phyloP scores from a whole-genome alignment of 2,113 vertebrate genomes.

The Nipponia nippon region DNA sequence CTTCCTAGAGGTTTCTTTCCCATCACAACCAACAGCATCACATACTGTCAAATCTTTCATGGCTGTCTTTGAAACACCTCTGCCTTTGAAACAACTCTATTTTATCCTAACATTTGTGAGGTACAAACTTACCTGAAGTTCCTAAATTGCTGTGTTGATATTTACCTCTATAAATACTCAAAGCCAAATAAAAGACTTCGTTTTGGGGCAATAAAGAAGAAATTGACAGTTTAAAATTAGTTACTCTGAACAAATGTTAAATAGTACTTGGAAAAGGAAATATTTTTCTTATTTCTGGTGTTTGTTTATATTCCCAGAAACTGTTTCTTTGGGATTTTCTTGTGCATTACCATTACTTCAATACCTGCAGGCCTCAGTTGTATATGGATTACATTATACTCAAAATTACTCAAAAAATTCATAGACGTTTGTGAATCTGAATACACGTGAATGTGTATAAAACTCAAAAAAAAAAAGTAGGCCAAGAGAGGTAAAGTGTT shows the following conservation, averaged over 20 bases:
- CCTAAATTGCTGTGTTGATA: not conserved
- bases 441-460: not conserved
- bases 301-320: not conserved
- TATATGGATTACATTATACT: not conserved
- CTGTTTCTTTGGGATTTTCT: not conserved
- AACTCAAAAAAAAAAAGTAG: not conserved
- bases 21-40: not conserved
- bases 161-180: not conserved
- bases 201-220: not conserved
- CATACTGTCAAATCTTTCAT: not conserved
- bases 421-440: not conserved
- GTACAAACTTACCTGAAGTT: not conserved
- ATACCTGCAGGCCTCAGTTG: not conserved
- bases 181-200: not conserved
- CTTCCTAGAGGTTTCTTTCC: not conserved
- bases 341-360: not conserved
- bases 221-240: not conserved
- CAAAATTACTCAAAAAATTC: not conserved
- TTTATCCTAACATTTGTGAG: not conserved
- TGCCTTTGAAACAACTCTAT: not conserved
- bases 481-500: not conserved
- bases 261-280: not conserved
- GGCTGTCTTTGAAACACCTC: not conserved
- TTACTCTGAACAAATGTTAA: not conserved
- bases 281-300: not conserved